Conservation (phyloP, 2,113 vertebrate genomes). For the Motacilla alba region DNA sequence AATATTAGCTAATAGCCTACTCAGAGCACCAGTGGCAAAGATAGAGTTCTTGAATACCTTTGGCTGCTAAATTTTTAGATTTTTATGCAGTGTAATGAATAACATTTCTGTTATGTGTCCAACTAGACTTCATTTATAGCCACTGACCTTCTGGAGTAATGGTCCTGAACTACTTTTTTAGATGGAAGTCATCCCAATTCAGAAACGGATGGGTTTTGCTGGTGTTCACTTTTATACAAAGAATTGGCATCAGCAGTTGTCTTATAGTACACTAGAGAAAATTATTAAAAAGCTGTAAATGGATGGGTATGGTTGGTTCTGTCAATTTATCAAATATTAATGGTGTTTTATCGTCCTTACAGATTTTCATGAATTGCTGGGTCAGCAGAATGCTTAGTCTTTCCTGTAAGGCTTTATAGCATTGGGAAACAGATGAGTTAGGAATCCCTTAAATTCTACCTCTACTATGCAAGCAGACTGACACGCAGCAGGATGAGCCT, state of each 20-base stretch:
- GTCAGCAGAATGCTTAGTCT: background rate
- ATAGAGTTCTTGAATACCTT: background rate
- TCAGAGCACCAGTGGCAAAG: background rate
- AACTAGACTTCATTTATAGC: background rate
- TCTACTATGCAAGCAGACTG: background rate
- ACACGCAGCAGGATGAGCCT: background rate
- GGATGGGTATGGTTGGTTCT: background rate
- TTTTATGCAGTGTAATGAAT: background rate
- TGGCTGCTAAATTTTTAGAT: background rate
- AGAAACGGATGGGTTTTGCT: background rate
- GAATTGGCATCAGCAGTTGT: background rate
- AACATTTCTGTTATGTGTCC: background rate
- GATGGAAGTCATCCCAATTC: background rate
- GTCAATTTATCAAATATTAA: slow-evolving; percentile 8
- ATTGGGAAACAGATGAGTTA: background rate
- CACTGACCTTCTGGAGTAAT: background rate
- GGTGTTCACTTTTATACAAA: background rate
- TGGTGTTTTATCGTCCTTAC: background rate
- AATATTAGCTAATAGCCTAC: background rate
- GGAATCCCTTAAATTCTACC: background rate
- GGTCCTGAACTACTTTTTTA: background rate
- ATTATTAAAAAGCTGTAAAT: slow-evolving; percentile 8
- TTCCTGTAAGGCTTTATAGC: slow-evolving; percentile 6
- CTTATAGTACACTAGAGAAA: background rate
- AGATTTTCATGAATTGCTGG: background rate